Evolutionary conservation across 2,797 vertebrate species (phyloP), one percentile per base, ranked within the genome.

Genomic region (Trachurus trachurus): DNA sequence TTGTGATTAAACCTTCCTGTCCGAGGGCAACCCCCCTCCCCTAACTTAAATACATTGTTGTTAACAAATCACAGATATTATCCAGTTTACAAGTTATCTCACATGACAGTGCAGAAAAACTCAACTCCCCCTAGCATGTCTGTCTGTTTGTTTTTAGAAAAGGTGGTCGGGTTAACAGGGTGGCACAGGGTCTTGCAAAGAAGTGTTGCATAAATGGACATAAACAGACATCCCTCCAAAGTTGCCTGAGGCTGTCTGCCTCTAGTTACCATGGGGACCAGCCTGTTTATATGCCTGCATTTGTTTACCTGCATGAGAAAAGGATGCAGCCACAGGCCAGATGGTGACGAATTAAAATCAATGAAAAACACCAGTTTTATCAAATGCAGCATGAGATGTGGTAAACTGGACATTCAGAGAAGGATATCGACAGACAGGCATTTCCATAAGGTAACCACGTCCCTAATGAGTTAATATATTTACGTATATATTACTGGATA

Each of bases 241-340:
- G 53, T 66, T 62, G 44, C 83, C 77, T 74, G 19, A 70, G 80
- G 81, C 65, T 67, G 42, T 65, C 59, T 49, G 45, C 70, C 60
- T 69, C 42, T 62, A 52, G 64, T 84, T 79, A 69, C 81, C 77
- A 68, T 57, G 49, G 83, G 56, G 60, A 80, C 65, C 68, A 76
- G 67, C 54, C n/a, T 78, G 53, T 83, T 83, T 71, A 54, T 69
- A 53, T 67, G 9, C 56, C 19, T 63, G 13, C 37, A 54, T 82
- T 66, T 75, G 6, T 70, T 71, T 79, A 76, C 64, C 37, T 71
- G 71, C 69, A 71, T 71, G 53, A 22, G 57, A 67, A 65, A 76
- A 73, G 52, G 26, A 47, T 67, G 15, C 17, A 37, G 71, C 44
- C 67, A 76, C 31, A 47, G 72, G 66, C 54, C 63, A 56, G 81